phyloP scores from a whole-genome alignment of 2,113 vertebrate genomes.

The Saiga tatarica region DNA sequence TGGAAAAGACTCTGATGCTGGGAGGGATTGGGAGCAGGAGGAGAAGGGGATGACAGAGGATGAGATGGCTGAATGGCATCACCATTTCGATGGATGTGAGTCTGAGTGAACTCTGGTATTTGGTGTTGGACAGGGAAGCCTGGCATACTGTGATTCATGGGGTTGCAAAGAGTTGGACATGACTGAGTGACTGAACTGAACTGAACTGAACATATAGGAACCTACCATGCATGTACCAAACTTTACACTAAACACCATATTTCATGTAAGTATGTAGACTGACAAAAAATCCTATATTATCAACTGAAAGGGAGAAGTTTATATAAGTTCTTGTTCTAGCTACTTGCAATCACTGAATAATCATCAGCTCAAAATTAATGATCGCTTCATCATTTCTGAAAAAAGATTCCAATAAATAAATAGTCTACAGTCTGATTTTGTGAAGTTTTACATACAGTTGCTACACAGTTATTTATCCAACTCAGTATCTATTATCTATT shows the following conservation, averaged over 20 bases:
- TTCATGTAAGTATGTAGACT: not conserved
- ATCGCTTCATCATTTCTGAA: not conserved
- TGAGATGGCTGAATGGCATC: no score
- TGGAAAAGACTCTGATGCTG: no score
- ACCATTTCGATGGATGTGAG: no score
- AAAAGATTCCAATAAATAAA: not conserved
- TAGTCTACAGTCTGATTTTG: not conserved
- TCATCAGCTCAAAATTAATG: not conserved
- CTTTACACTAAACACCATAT: not conserved
- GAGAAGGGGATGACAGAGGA: no score
- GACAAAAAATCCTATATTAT: not conserved
- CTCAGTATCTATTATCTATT: not conserved
- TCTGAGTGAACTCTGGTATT: no score
- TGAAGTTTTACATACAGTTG: not conserved
- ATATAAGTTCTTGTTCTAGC: not conserved
- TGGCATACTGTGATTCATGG: no score
- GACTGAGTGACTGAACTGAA: no score
- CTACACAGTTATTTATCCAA: not conserved
- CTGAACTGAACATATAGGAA: not conserved
- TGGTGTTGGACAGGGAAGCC: no score
- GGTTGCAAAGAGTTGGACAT: no score
- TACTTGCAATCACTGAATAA: not conserved
- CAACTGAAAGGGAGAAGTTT: not conserved
- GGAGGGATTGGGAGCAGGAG: no score
- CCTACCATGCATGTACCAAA: not conserved